Evolutionary conservation across 2,888 invertebrate species (phyloP).

Genomic region (Napeogenes inachia): DNA sequence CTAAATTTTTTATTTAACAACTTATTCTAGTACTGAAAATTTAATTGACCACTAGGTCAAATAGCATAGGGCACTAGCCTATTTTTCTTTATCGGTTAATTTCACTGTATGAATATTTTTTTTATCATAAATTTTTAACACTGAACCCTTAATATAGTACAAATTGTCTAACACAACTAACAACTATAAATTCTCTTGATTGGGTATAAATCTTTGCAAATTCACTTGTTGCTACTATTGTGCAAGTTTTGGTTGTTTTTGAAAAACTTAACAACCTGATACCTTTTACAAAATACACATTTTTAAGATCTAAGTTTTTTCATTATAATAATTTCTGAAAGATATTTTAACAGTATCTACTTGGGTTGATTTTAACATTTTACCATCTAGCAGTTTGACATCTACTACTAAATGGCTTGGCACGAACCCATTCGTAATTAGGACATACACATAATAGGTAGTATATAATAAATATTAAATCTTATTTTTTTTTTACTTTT

Average conservation of each 20-base stretch:
- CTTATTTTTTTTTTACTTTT: no score
- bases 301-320: conserved; percentile 15
- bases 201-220: no score
- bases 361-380: conserved; percentile 16
- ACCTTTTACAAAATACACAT: conserved; percentile 25
- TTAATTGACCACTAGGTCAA: conserved; percentile 33
- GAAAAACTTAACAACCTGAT: conserved; percentile 33
- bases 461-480: no score
- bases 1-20: conserved; percentile 28
- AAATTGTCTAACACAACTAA: neutral
- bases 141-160: neutral
- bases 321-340: conserved; percentile 26
- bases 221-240: no score
- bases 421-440: no score
- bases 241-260: conserved; percentile 23
- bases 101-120: neutral
- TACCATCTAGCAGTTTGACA: conserved; percentile 16
- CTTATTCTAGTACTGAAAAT: conserved; percentile 28
- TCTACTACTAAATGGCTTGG: neutral
- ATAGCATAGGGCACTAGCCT: conserved; percentile 25
- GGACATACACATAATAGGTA: no score
- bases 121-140: neutral
- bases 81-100: conserved; percentile 1
- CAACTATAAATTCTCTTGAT: neutral
- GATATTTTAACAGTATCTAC: conserved; percentile 22